Evolutionary conservation across 2,888 invertebrate species (phyloP), one percentile per base, ranked within the genome.

Genomic region (Galeopsomyia nigrocyanea): DNA sequence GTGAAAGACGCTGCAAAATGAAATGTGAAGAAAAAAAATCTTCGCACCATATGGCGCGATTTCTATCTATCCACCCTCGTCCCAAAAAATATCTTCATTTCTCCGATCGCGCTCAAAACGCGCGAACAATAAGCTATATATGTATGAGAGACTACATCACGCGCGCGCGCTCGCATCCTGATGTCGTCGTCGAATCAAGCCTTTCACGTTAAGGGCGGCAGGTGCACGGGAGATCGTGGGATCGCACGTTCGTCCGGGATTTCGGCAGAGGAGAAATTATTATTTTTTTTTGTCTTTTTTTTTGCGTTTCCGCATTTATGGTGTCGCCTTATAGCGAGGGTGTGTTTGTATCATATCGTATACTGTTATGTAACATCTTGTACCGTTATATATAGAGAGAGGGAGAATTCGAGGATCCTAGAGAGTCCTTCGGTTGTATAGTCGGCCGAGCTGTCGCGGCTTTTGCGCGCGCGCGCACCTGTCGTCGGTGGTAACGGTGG

Each of bases 301-400:
- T 68, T 72, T 68, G 57, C 64, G 31, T 60, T 68, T 72, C 67
- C 58, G 3, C 22, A 13, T 26, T 26, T 2, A 26, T 5, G 26
- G 3, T 39, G 19, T 50, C 19, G 26, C 46, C 55, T 39, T 31
- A 14, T n/a, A 21, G 10, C 55, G 9, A 16, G 16, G 58, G 50
- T 50, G 19, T 63, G 1, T 55, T 47, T n/a, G 26, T 60, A 7
- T 16, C 53, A 31, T 22, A 19, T 46, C 31, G 53, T 26, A 26
- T 31, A 31, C 46, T 57, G 31, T 72, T 72, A 58, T 26, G 72
- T 53, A 72, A 72, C 39, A 10, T 39, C 3, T 26, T 26, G 13
- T 72, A 57, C 72, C 68, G 68, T 72, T 72, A 71, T 16, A n/a
- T n/a, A n/a, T n/a, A n/a, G n/a, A n/a, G n/a, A 26, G 26, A 26